Base-by-base conservation (phyloP, 2,797 vertebrate genomes). In the Microchirus variegatus region DNA sequence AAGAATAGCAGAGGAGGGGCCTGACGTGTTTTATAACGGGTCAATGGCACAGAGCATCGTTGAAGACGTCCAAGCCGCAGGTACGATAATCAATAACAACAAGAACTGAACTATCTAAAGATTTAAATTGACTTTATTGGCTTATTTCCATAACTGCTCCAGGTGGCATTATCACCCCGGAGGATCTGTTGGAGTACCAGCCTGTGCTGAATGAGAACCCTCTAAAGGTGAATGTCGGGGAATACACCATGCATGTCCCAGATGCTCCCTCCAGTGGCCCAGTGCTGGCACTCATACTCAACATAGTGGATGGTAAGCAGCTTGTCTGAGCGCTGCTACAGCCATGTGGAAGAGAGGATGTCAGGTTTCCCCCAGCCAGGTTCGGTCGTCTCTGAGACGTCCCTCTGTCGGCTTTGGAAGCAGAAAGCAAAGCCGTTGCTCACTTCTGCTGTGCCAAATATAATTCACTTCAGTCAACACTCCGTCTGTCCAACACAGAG, bases 231-330 rank as follows among this genome's bases (percentile, higher is more conserved):
- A 78, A 78, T 0, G 83, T 99, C 0, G 96, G 97, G 9, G 94
- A 96, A 16, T 94, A 91, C 59, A 95, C 90, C 19, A 86, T 99
- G 77, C 89, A 96, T 8, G 86, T 90, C 1, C 95, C 97, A 31
- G 94, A 90, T 0, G 95, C 96, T 51, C 97, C 97, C 0, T 94
- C 97, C 79, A 95, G 97, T 0, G 98, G 98, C 35, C 95, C 96
- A 0, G 96, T 99, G 65, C 92, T 99, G 59, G 93, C 91, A 10
- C 95, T 99, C 59, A 98, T 97, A 66, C 93, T 99, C 77, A 98
- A 99, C 82, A 96, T 98, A 58, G 84, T 99, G 77, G 93, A 98
- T 65, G 97, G 98, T 98, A 87, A 92, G 91, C 61, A 59, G 72
- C 59, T 45, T 22, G 42, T 80, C 68, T 36, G 60, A 76, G 65